Percentiles rank a stretch among this genome's conserved stretches.
These are phyloP conservation scores for Drosophila navojoa DNA, from an alignment of 1,140 invertebrate genomes.

Conservation along the genomic window DNA sequence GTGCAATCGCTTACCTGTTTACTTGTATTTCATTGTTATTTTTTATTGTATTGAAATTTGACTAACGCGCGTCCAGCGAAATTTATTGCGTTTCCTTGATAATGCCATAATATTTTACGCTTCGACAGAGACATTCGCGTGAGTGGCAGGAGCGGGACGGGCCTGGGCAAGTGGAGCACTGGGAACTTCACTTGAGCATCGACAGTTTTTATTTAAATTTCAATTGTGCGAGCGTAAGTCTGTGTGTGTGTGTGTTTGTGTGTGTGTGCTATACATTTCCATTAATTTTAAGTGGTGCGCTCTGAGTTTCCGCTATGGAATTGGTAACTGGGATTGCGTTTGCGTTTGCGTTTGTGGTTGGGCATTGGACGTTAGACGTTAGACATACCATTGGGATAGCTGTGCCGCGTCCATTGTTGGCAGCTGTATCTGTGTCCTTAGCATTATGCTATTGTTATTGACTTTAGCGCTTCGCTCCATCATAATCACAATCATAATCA, in stretches of 20 bases:
- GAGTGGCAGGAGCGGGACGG: constrained; percentile 6
- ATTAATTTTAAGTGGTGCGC: constrained; percentile 78
- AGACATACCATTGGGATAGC: constrained; percentile 19
- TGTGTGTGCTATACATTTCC: constrained; percentile 62
- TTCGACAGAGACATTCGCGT: constrained; percentile 73
- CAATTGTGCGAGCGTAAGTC: constrained; percentile 37
- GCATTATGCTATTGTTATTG: constrained; percentile 80
- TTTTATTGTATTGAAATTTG: constrained; percentile 69
- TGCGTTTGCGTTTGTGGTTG: background rate
- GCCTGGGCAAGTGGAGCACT: constrained; percentile 22
- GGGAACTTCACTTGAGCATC: constrained; percentile 44
- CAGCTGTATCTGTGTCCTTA: constrained; percentile 50
- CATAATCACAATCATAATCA: constrained; percentile 79
- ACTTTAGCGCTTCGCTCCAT: constrained; percentile 74
- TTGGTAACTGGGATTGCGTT: constrained; percentile 20
- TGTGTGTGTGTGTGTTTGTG: constrained; percentile 28
- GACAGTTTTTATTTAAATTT: constrained; percentile 74
- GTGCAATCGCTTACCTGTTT: no score
- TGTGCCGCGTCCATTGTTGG: constrained; percentile 42
- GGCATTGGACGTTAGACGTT: background rate
- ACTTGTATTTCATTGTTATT: constrained; percentile 1
- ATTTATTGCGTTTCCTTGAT: constrained; percentile 81
- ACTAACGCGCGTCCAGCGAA: constrained; percentile 62
- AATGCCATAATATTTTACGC: constrained; percentile 83
- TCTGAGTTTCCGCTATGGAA: constrained; percentile 29